Conservation (phyloP, 2,888 invertebrate species). For the Melangyna quadrimaculata region DNA sequence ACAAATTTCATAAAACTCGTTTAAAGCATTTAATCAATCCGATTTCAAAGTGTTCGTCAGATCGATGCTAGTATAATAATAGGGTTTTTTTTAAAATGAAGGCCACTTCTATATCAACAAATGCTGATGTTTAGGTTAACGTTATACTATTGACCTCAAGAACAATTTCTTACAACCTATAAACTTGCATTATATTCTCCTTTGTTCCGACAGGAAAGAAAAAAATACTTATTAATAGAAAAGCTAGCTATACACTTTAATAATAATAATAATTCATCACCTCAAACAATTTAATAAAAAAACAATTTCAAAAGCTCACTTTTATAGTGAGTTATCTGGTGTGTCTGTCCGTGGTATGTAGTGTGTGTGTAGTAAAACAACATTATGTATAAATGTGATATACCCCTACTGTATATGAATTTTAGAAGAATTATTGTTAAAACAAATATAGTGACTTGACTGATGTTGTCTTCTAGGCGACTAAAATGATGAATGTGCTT, state of each 20-base stretch:
- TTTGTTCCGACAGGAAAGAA: slow-evolving; percentile 36
- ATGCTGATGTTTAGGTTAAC: no score
- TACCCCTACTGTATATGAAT: slow-evolving; percentile 4
- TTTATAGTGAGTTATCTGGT: neutral
- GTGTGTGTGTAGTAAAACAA: neutral
- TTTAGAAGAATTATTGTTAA: slow-evolving; percentile 16
- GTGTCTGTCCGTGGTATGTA: neutral
- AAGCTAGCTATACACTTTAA: neutral
- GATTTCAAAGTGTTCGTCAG: no score
- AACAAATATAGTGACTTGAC: slow-evolving; percentile 12
- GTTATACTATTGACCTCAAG: neutral
- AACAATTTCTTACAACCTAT: neutral
- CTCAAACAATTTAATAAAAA: slow-evolving; percentile 63
- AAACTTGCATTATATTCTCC: neutral
- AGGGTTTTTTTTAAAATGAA: no score
- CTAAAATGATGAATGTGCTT: slow-evolving; percentile 36
- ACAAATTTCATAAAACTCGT: no score
- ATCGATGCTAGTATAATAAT: no score
- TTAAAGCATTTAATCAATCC: no score
- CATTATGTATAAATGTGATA: neutral
- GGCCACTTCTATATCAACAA: no score
- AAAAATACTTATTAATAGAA: slow-evolving; percentile 22
- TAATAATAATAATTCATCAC: slow-evolving; percentile 57
- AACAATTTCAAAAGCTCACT: slow-evolving; percentile 18
- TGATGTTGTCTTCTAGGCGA: slow-evolving; percentile 6